These are phyloP conservation scores for Holacanthella duospinosa DNA, from an alignment of 2,888 invertebrate genomes.

Conservation along the genomic window DNA sequence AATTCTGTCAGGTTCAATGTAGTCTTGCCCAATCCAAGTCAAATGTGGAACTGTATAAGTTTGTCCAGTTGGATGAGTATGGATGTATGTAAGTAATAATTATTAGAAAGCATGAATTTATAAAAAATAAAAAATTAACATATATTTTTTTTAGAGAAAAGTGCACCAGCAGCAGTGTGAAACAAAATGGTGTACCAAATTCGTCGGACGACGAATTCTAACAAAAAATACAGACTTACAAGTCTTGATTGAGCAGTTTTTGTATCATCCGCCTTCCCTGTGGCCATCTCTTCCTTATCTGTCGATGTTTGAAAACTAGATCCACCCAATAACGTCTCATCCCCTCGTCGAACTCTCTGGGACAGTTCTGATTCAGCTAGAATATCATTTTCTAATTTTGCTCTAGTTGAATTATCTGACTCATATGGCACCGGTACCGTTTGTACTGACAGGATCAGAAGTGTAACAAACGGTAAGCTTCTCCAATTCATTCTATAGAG, in stretches of 20 bases:
- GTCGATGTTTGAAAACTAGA: conserved; percentile 21
- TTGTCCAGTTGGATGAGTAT: no score
- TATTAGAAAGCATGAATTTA: no score
- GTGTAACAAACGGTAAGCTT: conserved; percentile 22
- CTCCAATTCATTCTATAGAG: conserved; percentile 29
- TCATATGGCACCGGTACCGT: conserved; percentile 35
- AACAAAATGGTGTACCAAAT: no score
- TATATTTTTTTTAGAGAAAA: no score
- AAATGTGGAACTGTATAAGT: no score
- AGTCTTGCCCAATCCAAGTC: no score
- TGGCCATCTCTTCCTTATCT: conserved; percentile 18
- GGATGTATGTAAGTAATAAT: no score
- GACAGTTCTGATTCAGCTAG: conserved; percentile 34
- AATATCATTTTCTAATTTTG: conserved; percentile 34
- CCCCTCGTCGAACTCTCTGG: conserved; percentile 30
- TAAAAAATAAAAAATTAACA: no score
- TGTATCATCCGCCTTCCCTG: conserved; percentile 22
- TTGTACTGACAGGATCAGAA: conserved; percentile 16
- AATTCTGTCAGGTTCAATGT: no score
- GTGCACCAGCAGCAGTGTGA: no score
- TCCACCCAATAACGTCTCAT: conserved; percentile 19
- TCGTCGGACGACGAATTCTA: no score
- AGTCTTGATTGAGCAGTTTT: conserved; percentile 26
- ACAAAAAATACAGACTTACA: no score
- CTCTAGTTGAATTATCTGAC: conserved; percentile 20